Conservation (phyloP, 2,888 invertebrate genomes). For the Cerastoderma edule region DNA sequence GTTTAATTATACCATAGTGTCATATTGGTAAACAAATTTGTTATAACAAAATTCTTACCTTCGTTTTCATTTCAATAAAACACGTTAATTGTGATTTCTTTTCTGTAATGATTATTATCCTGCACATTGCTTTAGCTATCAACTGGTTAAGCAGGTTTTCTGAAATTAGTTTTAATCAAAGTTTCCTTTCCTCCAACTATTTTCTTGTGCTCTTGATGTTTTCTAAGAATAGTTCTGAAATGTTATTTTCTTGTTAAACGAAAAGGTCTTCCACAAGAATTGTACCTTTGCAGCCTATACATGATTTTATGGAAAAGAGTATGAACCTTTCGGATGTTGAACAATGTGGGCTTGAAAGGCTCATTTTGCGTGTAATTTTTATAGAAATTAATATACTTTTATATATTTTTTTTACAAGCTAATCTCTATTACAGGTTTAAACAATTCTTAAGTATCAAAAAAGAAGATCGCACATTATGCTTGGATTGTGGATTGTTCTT, state of each 20-base stretch:
- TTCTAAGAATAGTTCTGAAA: background rate
- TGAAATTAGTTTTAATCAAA: too few relatives aligned
- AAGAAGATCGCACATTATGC: slow-evolving; percentile 74
- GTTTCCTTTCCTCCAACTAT: too few relatives aligned
- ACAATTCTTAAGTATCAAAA: slow-evolving; percentile 36
- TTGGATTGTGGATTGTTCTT: slow-evolving; percentile 80
- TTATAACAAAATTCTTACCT: background rate
- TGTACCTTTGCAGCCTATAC: background rate
- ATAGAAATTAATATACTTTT: background rate
- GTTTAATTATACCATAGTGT: background rate
- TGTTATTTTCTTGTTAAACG: background rate
- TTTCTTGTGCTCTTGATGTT: too few relatives aligned
- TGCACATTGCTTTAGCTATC: too few relatives aligned
- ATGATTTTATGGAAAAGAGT: background rate
- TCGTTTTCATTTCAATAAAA: background rate
- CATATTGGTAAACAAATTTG: too few relatives aligned
- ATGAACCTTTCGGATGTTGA: too few relatives aligned
- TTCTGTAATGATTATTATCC: too few relatives aligned
- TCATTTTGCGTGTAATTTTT: too few relatives aligned
- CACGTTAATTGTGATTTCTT: background rate
- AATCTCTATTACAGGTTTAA: slow-evolving; percentile 60
- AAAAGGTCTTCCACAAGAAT: background rate
- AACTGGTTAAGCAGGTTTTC: too few relatives aligned
- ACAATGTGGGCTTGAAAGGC: too few relatives aligned
- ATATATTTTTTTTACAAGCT: slow-evolving; percentile 21